phyloP scores from a whole-genome alignment of 2,888 invertebrate genomes.

The Tyria jacobaeae region DNA sequence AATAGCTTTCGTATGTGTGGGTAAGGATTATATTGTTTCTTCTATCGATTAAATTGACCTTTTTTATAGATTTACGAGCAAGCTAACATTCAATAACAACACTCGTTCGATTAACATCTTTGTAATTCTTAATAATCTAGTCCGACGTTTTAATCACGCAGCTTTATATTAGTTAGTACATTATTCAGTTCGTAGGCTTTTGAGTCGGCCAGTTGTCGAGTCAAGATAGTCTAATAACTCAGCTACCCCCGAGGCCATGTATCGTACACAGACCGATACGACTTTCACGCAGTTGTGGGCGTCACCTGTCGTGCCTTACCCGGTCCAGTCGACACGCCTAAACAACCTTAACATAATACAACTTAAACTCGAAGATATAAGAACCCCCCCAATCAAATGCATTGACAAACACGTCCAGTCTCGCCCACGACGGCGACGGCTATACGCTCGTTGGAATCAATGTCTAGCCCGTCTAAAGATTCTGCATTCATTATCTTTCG shows the following conservation, averaged over 20 bases:
- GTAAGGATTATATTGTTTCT: conserved; percentile 13
- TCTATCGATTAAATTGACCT: conserved; percentile 3
- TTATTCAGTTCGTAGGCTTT: conserved; percentile 48
- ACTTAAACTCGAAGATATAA: conserved; percentile 40
- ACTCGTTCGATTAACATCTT: conserved; percentile 13
- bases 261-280: conserved; percentile 50
- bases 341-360: conserved; percentile 27
- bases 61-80: conserved; percentile 9
- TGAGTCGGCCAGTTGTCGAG: conserved; percentile 33
- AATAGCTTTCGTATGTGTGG: conserved; percentile 30
- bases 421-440: conserved; percentile 55
- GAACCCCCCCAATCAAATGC: conserved; percentile 25
- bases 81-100: conserved; percentile 12
- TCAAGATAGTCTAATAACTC: conserved; percentile 48
- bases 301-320: conserved; percentile 71
- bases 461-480: conserved; percentile 43
- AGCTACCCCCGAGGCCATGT: conserved; percentile 49
- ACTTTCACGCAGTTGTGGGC: conserved; percentile 73
- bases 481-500: conserved; percentile 36
- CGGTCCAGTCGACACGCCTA: conserved; percentile 46
- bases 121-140: conserved; percentile 11
- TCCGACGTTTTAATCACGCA: conserved; percentile 12
- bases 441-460: conserved; percentile 46
- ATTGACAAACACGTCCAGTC: conserved; percentile 31
- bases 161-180: conserved; percentile 16